Conservation (phyloP, 2,888 invertebrate species). For the Busseola fusca region DNA sequence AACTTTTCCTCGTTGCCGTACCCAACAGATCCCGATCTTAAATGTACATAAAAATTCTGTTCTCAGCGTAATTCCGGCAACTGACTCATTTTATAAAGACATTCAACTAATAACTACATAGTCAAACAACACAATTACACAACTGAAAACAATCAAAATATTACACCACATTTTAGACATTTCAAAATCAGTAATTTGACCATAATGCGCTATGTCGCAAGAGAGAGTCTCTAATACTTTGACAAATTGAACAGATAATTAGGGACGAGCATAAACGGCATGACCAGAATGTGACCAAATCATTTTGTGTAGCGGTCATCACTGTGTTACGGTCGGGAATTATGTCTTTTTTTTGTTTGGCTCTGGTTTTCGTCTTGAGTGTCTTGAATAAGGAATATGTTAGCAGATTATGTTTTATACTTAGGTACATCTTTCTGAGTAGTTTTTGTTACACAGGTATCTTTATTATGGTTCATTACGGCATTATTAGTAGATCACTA, state of each 20-base stretch:
- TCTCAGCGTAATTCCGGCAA: background rate
- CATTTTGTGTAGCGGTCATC: constrained; percentile 82
- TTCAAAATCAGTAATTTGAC: constrained; percentile 66
- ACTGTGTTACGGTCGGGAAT: constrained; percentile 66
- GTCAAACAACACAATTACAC: constrained; percentile 18
- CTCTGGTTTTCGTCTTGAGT: constrained; percentile 22
- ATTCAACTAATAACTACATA: constrained; percentile 10
- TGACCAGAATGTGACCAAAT: constrained; percentile 84
- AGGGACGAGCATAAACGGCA: constrained; percentile 80
- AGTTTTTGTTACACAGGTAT: background rate
- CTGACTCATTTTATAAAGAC: constrained; percentile 3
- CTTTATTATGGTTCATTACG: too few relatives aligned
- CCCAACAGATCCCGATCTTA: background rate
- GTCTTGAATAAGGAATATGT: constrained; percentile 31
- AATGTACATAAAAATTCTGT: background rate
- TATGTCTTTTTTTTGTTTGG: constrained; percentile 36
- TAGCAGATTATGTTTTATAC: background rate
- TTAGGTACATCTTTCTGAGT: background rate
- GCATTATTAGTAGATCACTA: background rate
- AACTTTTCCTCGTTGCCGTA: background rate
- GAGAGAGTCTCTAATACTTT: constrained; percentile 62
- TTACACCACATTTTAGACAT: constrained; percentile 59
- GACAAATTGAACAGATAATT: constrained; percentile 78
- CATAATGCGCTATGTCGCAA: constrained; percentile 66
- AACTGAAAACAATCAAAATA: constrained; percentile 35